Conservation (phyloP, 1,140 invertebrate genomes). For the Drosophila sproati region DNA sequence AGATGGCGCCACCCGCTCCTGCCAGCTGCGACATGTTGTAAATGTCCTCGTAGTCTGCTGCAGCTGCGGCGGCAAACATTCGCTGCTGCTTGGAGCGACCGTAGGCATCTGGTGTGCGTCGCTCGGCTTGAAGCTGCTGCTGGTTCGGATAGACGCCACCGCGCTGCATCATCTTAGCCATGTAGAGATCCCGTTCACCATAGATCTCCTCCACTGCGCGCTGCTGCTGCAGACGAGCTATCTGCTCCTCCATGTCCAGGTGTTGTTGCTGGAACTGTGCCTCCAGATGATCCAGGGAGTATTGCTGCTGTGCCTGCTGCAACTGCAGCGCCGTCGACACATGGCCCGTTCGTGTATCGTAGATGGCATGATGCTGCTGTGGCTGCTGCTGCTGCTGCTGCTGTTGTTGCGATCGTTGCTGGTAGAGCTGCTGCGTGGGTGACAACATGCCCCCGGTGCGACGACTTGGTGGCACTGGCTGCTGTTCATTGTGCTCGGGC, state of each 20-base stretch:
- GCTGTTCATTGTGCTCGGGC: conserved; percentile 86
- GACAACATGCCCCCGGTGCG: conserved; percentile 67
- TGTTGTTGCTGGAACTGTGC: conserved; percentile 79
- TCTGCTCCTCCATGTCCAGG: conserved; percentile 81
- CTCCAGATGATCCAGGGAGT: conserved; percentile 74
- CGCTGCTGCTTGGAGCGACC: conserved; percentile 87
- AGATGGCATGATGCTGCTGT: conserved; percentile 83
- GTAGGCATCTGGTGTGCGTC: conserved; percentile 93
- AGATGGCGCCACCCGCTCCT: conserved; percentile 22
- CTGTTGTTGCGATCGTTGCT: conserved; percentile 77
- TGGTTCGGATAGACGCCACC: conserved; percentile 57
- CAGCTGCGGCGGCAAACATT: conserved; percentile 80
- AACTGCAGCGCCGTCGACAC: conserved; percentile 75
- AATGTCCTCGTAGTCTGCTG: conserved; percentile 92
- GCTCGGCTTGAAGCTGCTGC: conserved; percentile 85
- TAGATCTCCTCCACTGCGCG: conserved; percentile 77
- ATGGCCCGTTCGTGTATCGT: conserved; percentile 78
- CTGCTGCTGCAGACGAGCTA: conserved; percentile 72
- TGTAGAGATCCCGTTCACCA: conserved; percentile 78
- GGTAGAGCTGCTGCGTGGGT: conserved; percentile 83
- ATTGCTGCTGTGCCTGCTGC: conserved; percentile 76
- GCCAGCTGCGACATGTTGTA: conserved; percentile 85
- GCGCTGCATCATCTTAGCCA: conserved; percentile 80
- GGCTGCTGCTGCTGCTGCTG: conserved; percentile 63
- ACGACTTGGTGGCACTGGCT: conserved; percentile 56